A percentile compares a stretch with the other conserved stretches of the same genome.
Conservation (phyloP, 2,888 invertebrate species). For the Bellardia bayeri region DNA sequence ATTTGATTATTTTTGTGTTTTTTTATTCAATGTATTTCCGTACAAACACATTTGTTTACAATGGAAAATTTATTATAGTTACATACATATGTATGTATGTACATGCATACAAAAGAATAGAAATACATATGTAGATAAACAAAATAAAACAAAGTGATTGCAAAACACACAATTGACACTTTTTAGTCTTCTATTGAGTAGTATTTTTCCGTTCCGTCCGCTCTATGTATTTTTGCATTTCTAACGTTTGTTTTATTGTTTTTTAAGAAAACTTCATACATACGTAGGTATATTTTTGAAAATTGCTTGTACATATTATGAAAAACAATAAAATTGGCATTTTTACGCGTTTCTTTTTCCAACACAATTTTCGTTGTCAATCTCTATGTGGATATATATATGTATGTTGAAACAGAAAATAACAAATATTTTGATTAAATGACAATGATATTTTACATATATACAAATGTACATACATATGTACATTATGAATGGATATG, state of each 20-base stretch:
- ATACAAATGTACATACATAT: background rate
- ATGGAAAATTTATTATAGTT: constrained; percentile 8
- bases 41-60: background rate
- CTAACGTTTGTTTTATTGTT: background rate
- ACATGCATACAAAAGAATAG: background rate
- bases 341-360: constrained; percentile 12
- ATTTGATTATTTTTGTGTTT: background rate
- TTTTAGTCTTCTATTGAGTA: constrained; percentile 34
- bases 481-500: background rate
- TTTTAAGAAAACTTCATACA: background rate
- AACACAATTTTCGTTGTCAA: background rate
- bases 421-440: constrained; percentile 2
- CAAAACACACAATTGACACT: constrained; percentile 32
- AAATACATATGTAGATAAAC: background rate
- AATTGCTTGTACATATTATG: background rate
- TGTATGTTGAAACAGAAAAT: background rate
- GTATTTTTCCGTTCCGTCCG: constrained; percentile 22
- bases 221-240: background rate
- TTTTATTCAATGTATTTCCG: background rate
- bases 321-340: background rate
- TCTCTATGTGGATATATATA: too few relatives aligned
- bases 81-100: too few relatives aligned
- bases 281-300: background rate
- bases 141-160: background rate
- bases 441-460: background rate